These are phyloP conservation scores for Garra rufa DNA, from an alignment of 2,113 vertebrate genomes.

Conservation along the genomic window DNA sequence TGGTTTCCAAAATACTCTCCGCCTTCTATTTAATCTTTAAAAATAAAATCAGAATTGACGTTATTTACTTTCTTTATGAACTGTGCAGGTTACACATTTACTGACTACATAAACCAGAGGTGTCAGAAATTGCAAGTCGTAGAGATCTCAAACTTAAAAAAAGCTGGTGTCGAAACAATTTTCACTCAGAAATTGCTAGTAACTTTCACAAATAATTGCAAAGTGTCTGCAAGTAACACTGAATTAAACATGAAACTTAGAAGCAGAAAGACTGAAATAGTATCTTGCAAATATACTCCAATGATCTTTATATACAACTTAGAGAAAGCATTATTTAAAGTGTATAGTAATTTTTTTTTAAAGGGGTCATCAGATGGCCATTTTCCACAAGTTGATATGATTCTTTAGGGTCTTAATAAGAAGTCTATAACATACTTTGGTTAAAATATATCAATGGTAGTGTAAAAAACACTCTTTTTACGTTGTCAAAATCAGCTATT, in stretches of 20 bases:
- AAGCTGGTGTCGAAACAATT: neutral
- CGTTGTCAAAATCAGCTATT: too few relatives aligned
- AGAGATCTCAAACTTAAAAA: neutral
- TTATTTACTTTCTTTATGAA: neutral
- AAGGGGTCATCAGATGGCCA: too few relatives aligned
- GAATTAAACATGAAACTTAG: neutral
- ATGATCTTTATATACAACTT: too few relatives aligned
- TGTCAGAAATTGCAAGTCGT: neutral
- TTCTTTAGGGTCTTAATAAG: too few relatives aligned
- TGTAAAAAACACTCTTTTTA: too few relatives aligned
- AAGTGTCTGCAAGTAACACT: neutral
- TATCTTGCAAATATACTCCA: too few relatives aligned
- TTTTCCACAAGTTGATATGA: too few relatives aligned
- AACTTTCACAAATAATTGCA: neutral
- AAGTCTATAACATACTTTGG: too few relatives aligned
- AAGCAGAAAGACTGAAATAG: neutral
- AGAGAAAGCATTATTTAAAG: too few relatives aligned
- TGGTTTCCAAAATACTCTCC: neutral
- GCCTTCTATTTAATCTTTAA: slow-evolving; percentile 1
- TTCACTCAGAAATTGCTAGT: neutral
- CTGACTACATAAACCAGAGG: neutral
- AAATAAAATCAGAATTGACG: neutral
- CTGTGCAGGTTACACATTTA: neutral
- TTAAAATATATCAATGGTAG: too few relatives aligned
- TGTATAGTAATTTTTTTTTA: too few relatives aligned